Conservation (phyloP, 1,140 invertebrate genomes). For the Zaprionus tsacasi region DNA sequence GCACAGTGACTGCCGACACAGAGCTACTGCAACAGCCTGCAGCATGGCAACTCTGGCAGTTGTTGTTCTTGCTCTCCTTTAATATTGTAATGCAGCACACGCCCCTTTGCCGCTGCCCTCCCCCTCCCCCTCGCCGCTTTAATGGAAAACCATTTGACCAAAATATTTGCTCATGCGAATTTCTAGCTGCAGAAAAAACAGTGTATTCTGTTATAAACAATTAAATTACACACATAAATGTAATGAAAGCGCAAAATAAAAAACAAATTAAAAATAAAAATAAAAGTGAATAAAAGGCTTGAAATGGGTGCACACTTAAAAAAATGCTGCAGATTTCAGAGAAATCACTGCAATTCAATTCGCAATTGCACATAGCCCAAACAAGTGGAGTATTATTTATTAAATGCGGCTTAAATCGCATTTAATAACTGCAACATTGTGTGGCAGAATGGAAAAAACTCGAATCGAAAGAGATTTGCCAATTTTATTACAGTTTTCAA, state of each 20-base stretch:
- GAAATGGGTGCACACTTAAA: slow-evolving; percentile 50
- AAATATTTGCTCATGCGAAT: slow-evolving; percentile 40
- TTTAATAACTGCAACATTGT: slow-evolving; percentile 66
- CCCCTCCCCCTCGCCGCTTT: slow-evolving; percentile 32
- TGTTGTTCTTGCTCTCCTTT: slow-evolving; percentile 57
- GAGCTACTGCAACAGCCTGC: slow-evolving; percentile 25
- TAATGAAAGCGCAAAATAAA: slow-evolving; percentile 11
- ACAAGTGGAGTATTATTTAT: slow-evolving; percentile 61
- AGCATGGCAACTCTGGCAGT: not conserved
- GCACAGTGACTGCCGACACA: slow-evolving; percentile 52
- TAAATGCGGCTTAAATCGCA: slow-evolving; percentile 74
- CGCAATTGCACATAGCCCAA: slow-evolving; percentile 48
- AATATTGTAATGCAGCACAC: slow-evolving; percentile 76
- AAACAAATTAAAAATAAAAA: not conserved
- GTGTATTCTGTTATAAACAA: slow-evolving; percentile 28
- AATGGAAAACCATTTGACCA: slow-evolving; percentile 70
- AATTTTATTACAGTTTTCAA: not conserved
- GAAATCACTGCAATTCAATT: slow-evolving; percentile 17
- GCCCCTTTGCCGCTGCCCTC: not conserved
- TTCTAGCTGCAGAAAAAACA: slow-evolving; percentile 29
- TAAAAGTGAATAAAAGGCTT: not conserved
- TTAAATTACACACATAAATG: slow-evolving; percentile 40
- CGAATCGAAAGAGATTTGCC: not conserved
- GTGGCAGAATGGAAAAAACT: not conserved
- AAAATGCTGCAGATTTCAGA: slow-evolving; percentile 49